Conservation (phyloP, 2,113 vertebrate genomes). For the Eulemur rufifrons region DNA sequence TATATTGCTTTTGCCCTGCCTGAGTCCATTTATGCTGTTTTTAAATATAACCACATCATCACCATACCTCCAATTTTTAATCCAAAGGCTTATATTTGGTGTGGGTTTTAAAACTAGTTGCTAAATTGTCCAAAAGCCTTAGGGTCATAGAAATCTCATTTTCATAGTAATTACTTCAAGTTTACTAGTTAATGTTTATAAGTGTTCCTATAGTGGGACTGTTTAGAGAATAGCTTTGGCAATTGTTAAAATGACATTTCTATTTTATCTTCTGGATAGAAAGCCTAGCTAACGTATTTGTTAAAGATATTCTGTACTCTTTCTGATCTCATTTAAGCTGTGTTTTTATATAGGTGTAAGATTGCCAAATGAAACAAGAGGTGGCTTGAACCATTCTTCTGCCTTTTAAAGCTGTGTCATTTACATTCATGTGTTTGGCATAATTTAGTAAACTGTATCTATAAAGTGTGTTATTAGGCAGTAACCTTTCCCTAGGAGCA, state of each 20-base stretch:
- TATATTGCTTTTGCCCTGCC: too few species aligned
- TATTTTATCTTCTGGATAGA: not conserved
- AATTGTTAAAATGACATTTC: not conserved
- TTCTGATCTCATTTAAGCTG: not conserved
- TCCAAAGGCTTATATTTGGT: conserved; percentile 14
- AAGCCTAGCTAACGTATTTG: not conserved
- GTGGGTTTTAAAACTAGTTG: not conserved
- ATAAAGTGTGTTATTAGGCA: not conserved
- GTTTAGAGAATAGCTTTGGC: not conserved
- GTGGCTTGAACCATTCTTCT: not conserved
- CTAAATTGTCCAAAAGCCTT: not conserved
- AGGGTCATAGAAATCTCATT: not conserved
- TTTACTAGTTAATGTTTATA: not conserved
- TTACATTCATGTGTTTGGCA: conserved; percentile 21
- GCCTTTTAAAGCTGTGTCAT: conserved; percentile 17
- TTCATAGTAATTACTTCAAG: not conserved
- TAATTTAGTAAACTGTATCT: not conserved
- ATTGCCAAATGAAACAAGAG: not conserved
- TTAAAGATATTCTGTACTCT: not conserved
- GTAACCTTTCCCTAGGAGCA: not conserved
- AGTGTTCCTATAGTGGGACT: not conserved
- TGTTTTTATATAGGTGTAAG: not conserved
- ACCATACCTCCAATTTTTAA: not conserved
- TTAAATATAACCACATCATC: not conserved
- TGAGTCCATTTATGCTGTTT: not conserved